Percentiles rank a stretch among this genome's conserved stretches.
Conservation (phyloP, 2,888 invertebrate genomes). For the Cephus rjabovi region DNA sequence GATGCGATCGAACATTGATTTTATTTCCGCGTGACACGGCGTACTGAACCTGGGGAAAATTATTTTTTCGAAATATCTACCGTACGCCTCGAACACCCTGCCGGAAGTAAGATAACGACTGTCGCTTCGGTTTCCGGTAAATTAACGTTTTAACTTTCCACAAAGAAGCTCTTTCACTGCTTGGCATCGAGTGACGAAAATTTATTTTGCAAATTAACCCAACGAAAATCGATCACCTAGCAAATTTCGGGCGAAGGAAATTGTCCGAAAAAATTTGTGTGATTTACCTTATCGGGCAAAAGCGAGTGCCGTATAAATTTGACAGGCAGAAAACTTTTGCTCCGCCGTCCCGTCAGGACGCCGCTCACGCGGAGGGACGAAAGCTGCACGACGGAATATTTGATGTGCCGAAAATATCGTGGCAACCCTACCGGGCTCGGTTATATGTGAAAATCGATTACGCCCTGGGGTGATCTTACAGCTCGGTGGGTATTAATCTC, state of each 20-base stretch:
- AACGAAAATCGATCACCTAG: neutral
- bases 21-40: neutral
- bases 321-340: conserved; percentile 32
- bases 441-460: neutral
- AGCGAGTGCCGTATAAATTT: conserved; percentile 40
- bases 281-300: conserved; percentile 19
- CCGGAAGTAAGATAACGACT: neutral
- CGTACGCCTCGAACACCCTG: no score
- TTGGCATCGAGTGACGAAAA: no score
- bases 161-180: neutral
- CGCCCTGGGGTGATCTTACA: neutral
- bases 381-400: conserved; percentile 9
- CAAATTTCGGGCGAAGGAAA: neutral
- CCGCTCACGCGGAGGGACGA: conserved; percentile 19
- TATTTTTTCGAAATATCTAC: no score
- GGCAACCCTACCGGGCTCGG: neutral
- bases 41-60: neutral
- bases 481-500: neutral
- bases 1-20: neutral
- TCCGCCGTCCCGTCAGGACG: conserved; percentile 24
- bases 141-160: no score
- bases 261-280: conserved; percentile 29
- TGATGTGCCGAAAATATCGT: neutral
- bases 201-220: neutral
- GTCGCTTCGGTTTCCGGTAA: neutral